Percentiles rank a stretch among this genome's conserved stretches.
phyloP scores from a whole-genome alignment of 1,140 invertebrate genomes.

The Formica exsecta region DNA sequence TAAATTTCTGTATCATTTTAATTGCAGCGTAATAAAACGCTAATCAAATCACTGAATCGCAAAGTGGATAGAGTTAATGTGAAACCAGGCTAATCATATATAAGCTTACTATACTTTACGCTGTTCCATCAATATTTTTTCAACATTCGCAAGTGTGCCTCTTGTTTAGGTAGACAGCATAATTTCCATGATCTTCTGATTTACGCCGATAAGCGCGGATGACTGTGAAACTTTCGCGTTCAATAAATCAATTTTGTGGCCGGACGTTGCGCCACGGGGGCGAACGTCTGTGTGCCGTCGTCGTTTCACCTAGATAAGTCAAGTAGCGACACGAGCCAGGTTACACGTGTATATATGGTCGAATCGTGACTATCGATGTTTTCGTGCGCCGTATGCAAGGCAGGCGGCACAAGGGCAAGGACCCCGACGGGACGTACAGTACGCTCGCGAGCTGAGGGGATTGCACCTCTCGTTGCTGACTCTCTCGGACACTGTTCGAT shows the following conservation, averaged over 20 bases:
- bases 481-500: slow-evolving; percentile 48
- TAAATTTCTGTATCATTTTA: neutral
- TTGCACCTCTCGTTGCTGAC: slow-evolving; percentile 15
- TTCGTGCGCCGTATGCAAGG: slow-evolving; percentile 78
- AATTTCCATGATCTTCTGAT: neutral
- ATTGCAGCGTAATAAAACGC: neutral
- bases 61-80: neutral
- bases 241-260: slow-evolving; percentile 56
- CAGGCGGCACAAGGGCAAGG: slow-evolving; percentile 83
- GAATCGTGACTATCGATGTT: slow-evolving; percentile 82
- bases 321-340: slow-evolving; percentile 5
- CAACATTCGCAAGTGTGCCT: no score
- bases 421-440: slow-evolving; percentile 79
- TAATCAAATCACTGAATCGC: neutral
- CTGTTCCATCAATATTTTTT: neutral
- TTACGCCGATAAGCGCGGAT: slow-evolving; percentile 25
- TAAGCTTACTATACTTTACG: neutral
- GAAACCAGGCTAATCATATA: slow-evolving; percentile 10
- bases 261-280: neutral
- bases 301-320: slow-evolving; percentile 39
- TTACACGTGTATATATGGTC: slow-evolving; percentile 34
- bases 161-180: no score
- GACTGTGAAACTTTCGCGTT: slow-evolving; percentile 33
- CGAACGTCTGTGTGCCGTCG: neutral
- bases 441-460: slow-evolving; percentile 60